Percentiles rank a stretch among this genome's conserved stretches.
phyloP scores from a whole-genome alignment of 1,140 invertebrate species.

The Plectrocnemia conspersa region DNA sequence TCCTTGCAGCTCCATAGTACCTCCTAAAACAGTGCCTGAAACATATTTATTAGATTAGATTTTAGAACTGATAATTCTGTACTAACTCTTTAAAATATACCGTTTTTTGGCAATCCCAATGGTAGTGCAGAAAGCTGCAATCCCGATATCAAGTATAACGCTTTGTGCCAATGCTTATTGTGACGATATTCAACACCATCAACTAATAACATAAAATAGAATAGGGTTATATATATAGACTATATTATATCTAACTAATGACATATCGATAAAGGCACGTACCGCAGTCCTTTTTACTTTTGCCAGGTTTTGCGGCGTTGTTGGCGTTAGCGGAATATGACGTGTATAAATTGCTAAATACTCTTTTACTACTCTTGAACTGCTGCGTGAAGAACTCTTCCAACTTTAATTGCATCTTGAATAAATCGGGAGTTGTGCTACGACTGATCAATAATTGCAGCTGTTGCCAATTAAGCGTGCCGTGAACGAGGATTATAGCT shows the following conservation, averaged over 20 bases:
- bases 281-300: constrained; percentile 43
- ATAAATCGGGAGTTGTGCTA: constrained; percentile 90
- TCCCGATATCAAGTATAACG: constrained; percentile 67
- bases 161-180: constrained; percentile 90
- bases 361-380: constrained; percentile 87
- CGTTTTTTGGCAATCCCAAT: constrained; percentile 60
- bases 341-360: constrained; percentile 73
- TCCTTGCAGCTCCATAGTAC: constrained; percentile 85
- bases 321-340: constrained; percentile 38
- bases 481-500: constrained; percentile 89
- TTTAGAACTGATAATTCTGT: too few species aligned
- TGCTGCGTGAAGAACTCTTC: constrained; percentile 97
- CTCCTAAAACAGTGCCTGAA: constrained; percentile 81
- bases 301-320: constrained; percentile 37
- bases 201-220: constrained; percentile 13
- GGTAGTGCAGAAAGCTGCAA: constrained; percentile 69
- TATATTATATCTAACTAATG: background rate
- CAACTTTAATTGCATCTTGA: constrained; percentile 94
- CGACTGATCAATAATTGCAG: constrained; percentile 94
- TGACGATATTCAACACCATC: constrained; percentile 64
- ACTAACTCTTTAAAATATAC: constrained; percentile 34
- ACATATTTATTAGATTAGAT: too few species aligned
- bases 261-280: background rate
- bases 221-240: too few species aligned
- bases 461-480: constrained; percentile 90